These are phyloP conservation scores for Rousettus madagascariensis DNA, from an alignment of 2,797 vertebrate genomes.

Conservation along the genomic window DNA sequence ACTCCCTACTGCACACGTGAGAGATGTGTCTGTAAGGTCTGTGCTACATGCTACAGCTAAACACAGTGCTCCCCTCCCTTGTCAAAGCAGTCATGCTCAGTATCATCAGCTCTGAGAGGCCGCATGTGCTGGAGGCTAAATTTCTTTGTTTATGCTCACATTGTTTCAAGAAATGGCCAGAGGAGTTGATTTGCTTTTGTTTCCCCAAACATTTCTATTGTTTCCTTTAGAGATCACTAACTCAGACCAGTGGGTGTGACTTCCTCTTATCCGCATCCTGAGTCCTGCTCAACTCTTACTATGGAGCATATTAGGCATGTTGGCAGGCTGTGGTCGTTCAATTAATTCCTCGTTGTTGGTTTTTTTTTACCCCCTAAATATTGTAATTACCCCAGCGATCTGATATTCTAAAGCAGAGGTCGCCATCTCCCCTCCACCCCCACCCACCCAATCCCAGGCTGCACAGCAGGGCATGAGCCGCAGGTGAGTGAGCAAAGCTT, in stretches of 20 bases:
- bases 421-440: too few species aligned
- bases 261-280: neutral
- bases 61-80: neutral
- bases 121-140: neutral
- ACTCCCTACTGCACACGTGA: neutral
- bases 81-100: neutral
- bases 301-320: neutral
- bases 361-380: neutral
- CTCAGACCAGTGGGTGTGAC: neutral
- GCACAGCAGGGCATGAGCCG: too few species aligned
- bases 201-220: conserved; percentile 7
- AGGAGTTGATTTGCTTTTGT: neutral
- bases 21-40: neutral
- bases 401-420: neutral
- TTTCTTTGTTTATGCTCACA: conserved; percentile 26
- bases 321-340: neutral
- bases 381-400: conserved; percentile 57
- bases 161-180: conserved; percentile 18
- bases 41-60: neutral
- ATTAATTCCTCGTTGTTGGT: conserved; percentile 1
- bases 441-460: rapidly evolving
- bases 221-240: conserved; percentile 7
- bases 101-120: neutral
- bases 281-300: neutral
- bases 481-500: too few species aligned